Evolutionary conservation across 2,113 vertebrate genomes (phyloP), one percentile per base, ranked within the genome.

Genomic region (Nasalis larvatus): DNA sequence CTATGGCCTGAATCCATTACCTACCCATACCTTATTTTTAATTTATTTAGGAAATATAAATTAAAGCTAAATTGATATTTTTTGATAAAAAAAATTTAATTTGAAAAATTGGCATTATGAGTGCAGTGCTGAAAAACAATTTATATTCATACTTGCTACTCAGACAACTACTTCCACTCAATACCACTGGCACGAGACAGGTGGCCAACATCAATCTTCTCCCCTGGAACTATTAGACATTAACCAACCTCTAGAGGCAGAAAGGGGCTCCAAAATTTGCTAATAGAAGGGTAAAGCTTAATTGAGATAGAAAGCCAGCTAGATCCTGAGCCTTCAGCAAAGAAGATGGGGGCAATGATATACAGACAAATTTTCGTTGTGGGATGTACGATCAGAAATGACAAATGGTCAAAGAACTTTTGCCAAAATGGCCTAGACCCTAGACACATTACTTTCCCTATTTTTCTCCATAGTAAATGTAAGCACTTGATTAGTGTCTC

Each of bases 21-120:
- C 7, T 66, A 3, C 71, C 42, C 37, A 18, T 86, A 96, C 7
- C 2, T 71, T 71, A 78, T 77, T 86, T 82, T 47, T 78, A 84
- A n/a, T 74, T 85, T 10, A 78, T 78, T 94, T 83, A 86, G 21
- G 20, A 74, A 76, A 86, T 77, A 78, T 88, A 77, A 90, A 93
- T 86, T 92, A 80, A 91, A 84, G 20, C 20, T 60, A 86, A 25
- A 0, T 73, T 89, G 37, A 86, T 58, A 89, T 86, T 81, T 52
- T 30, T 76, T 49, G 40, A 71, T 84, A 49, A 20, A 88, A 88
- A 80, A 88, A 83, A 80, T 60, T 69, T 78, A 76, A 80, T 77
- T 37, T 40, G 17, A 30, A 92, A 69, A 60, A 83, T 30, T 69
- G 1, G 84, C 90, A 56, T 90, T n/a, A 90, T 81, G 25, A 89